Evolutionary conservation across 2,113 vertebrate genomes (phyloP).

Genomic region (Dromaius novaehollandiae): DNA sequence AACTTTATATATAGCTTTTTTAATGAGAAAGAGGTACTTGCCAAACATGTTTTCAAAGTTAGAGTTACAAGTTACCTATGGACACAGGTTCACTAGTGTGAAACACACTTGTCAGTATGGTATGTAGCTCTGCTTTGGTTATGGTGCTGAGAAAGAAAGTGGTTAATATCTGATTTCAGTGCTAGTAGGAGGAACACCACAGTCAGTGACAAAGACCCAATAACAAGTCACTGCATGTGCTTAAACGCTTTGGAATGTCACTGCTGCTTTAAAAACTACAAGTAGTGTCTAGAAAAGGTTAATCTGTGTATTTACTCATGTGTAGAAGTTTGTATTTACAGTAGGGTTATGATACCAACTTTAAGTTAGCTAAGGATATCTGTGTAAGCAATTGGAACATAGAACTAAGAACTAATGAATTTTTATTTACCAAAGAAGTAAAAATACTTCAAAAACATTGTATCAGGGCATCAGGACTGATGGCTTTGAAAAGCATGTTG

Average conservation of each 20-base stretch:
- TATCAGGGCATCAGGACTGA: not conserved
- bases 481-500: not conserved
- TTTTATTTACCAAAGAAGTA: constrained; percentile 65
- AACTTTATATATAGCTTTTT: not conserved
- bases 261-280: constrained; percentile 72
- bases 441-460: constrained; percentile 16
- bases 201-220: constrained; percentile 3
- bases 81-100: not conserved
- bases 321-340: constrained; percentile 79
- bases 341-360: constrained; percentile 74
- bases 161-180: not conserved
- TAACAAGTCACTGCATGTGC: constrained; percentile 50
- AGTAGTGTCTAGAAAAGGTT: constrained; percentile 74
- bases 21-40: not conserved
- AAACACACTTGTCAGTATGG: not conserved
- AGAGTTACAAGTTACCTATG: not conserved
- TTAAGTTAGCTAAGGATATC: constrained; percentile 73
- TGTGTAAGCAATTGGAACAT: constrained; percentile 71
- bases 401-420: constrained; percentile 73
- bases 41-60: not conserved
- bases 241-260: constrained; percentile 65
- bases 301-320: constrained; percentile 75
- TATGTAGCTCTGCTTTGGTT: not conserved
- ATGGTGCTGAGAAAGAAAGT: not conserved
- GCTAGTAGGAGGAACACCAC: not conserved